phyloP scores from a whole-genome alignment of 2,888 invertebrate species.

The Caenorhabditis wallacei region DNA sequence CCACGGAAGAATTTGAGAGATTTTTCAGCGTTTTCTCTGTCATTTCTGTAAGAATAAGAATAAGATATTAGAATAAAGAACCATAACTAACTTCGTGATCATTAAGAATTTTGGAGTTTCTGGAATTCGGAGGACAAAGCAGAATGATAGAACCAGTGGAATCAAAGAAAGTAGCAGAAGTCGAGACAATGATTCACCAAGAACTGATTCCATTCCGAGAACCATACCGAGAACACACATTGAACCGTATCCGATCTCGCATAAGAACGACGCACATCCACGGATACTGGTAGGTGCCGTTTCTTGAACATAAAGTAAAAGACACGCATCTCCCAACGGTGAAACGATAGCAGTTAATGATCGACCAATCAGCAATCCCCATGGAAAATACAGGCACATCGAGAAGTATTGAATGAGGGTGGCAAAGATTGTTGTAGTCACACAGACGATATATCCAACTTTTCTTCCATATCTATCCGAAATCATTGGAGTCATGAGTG shows the following conservation, averaged over 20 bases:
- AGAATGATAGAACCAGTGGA: constrained; percentile 71
- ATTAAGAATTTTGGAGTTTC: constrained; percentile 80
- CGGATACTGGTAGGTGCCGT: constrained; percentile 75
- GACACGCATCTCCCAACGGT: constrained; percentile 77
- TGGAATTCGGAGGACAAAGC: constrained; percentile 76
- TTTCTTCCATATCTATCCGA: constrained; percentile 79
- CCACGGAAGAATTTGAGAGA: constrained; percentile 80
- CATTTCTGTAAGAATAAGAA: constrained; percentile 60
- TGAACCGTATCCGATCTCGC: constrained; percentile 79
- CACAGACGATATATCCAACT: constrained; percentile 77
- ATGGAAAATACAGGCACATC: constrained; percentile 70
- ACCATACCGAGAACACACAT: constrained; percentile 79
- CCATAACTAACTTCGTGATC: constrained; percentile 69
- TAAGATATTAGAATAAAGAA: not conserved
- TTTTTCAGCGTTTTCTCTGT: constrained; percentile 69
- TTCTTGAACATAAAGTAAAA: constrained; percentile 79
- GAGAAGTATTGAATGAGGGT: constrained; percentile 73
- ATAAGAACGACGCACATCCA: constrained; percentile 77
- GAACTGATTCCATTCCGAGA: constrained; percentile 77
- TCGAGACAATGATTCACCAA: constrained; percentile 73
- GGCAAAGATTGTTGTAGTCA: constrained; percentile 67
- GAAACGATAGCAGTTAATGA: constrained; percentile 75
- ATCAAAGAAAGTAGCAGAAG: constrained; percentile 76
- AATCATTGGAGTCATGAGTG: constrained; percentile 78
- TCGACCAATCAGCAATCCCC: constrained; percentile 75